Evolutionary conservation across 2,113 vertebrate genomes (phyloP), one percentile per base, ranked within the genome.

Genomic region (Phyllostomus hastatus): DNA sequence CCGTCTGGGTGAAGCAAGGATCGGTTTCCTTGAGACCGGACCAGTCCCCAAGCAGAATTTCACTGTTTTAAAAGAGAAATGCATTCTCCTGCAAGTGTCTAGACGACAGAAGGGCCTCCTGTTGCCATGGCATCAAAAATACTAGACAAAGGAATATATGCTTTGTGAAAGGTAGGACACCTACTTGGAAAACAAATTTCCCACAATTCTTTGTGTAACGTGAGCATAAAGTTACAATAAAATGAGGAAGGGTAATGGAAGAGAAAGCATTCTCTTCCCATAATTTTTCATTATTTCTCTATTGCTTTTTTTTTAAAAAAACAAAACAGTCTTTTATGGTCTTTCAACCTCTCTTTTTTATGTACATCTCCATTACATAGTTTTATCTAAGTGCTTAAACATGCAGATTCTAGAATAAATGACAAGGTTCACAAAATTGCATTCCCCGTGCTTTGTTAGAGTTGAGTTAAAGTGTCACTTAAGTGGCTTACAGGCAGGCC

Each of bases 71-170:
- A 93, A 95, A 59, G 50, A 95, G 57, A 7, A 78, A 33, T 28
- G n/a, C 12, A 48, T 80, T 83, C 69, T 94, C 70, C 86, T 12
- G 1, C 66, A 73, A 83, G 24, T 24, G 1, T 89, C 35, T 90
- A 52, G 50, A 78, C 35, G 72, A 33, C 26, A 90, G 54, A 90
- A 81, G 54, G 33, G 64, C 43, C 52, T 19, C 46, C 82, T 86
- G 82, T 96, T 91, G 64, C 54, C 57, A 90, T 93, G 79, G 73
- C 72, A 82, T 83, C 69, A 88, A 94, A 94, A 95, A 87, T 46
- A 48, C 14, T 38, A 54, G 24, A 46, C 79, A 72, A 89, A 91
- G 17, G 7, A 83, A 69, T 33, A 28, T 28, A 54, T 80, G 10
- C 35, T 64, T 81, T 93, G 61, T 78, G 54, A 83, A 89, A 59